Conservation (phyloP, 2,888 invertebrate species). For the Monoplex corrugatus region DNA sequence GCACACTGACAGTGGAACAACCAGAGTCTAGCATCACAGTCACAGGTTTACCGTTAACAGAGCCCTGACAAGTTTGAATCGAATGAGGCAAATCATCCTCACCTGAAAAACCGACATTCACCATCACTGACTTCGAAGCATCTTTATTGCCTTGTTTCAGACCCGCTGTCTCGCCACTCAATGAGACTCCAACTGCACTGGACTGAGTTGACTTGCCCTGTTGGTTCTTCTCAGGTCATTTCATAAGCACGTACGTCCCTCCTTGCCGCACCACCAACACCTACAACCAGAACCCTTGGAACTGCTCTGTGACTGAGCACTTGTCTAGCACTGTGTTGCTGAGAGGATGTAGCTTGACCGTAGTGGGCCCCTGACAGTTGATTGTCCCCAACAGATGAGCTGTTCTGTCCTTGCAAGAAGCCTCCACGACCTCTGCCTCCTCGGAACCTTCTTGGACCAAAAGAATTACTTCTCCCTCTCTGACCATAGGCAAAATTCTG, state of each 20-base stretch:
- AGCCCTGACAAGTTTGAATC: neutral
- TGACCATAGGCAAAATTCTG: neutral
- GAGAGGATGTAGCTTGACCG: too few species aligned
- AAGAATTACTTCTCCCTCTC: neutral
- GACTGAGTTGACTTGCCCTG: neutral
- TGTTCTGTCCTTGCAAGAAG: too few species aligned
- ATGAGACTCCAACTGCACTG: too few species aligned
- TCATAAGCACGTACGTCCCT: neutral
- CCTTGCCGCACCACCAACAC: neutral
- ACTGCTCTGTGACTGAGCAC: too few species aligned
- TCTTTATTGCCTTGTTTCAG: too few species aligned
- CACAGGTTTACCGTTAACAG: neutral
- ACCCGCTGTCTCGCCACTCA: too few species aligned
- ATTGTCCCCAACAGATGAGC: too few species aligned
- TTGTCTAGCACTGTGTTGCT: too few species aligned
- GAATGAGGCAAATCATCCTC: neutral
- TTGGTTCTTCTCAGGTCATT: neutral
- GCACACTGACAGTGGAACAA: neutral
- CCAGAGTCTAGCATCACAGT: neutral
- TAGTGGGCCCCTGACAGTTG: too few species aligned
- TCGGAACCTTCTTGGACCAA: neutral
- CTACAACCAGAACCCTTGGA: too few species aligned
- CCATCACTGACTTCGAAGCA: neutral
- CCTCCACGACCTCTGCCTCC: neutral
- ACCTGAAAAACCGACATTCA: neutral